phyloP scores from a whole-genome alignment of 2,113 vertebrate genomes.

The Crotalus viridis region DNA sequence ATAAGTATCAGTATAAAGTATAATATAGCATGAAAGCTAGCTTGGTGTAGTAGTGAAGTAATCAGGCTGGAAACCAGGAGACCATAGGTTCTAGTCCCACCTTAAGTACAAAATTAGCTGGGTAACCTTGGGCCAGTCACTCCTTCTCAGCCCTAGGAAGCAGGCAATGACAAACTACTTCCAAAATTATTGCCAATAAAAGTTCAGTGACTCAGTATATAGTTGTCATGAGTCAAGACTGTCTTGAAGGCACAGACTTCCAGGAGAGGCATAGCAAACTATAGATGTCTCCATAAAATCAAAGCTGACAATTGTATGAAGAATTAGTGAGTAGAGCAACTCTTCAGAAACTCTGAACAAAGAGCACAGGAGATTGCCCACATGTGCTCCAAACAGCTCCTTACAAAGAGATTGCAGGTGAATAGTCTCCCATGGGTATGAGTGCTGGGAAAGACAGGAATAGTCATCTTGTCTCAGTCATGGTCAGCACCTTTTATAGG shows the following conservation, averaged over 20 bases:
- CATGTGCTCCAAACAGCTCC: not conserved
- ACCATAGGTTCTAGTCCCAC: not conserved
- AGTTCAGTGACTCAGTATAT: not conserved
- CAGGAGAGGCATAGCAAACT: not conserved
- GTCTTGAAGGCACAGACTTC: not conserved
- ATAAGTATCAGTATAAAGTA: not conserved
- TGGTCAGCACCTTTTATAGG: not conserved
- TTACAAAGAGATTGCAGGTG: not conserved
- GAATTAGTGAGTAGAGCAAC: not conserved
- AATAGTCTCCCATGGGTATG: not conserved
- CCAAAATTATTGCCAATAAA: not conserved
- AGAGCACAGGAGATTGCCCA: not conserved
- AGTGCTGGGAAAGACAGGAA: not conserved
- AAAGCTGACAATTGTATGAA: not conserved
- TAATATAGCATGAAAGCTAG: not conserved
- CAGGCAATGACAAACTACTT: not conserved
- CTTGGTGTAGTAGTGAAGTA: not conserved
- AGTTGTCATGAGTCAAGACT: not conserved
- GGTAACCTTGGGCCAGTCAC: not conserved
- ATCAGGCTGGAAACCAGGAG: not conserved
- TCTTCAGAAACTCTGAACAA: not conserved
- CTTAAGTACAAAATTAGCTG: not conserved
- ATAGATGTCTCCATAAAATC: not conserved
- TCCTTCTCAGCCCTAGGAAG: not conserved
- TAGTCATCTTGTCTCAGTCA: not conserved